Percentiles rank a stretch among this genome's conserved stretches.
Evolutionary conservation across 1,140 invertebrate genomes (phyloP).

Genomic region (Pygmarrhopalites habei): DNA sequence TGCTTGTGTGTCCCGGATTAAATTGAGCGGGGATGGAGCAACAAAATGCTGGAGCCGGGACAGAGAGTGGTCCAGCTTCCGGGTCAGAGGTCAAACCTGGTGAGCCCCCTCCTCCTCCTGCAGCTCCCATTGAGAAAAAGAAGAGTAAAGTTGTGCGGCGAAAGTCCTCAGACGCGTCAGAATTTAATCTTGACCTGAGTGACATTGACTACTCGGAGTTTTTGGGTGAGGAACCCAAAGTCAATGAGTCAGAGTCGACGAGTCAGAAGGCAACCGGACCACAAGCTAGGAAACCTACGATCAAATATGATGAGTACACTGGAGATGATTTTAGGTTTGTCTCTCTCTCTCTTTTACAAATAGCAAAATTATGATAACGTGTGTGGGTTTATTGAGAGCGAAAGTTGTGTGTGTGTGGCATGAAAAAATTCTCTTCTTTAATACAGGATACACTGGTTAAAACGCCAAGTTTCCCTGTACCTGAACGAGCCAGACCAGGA

Average conservation of each 20-base stretch:
- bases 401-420: not conserved
- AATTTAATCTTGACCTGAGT: not conserved
- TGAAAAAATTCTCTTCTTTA: not conserved
- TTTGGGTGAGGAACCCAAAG: not conserved
- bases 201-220: not conserved
- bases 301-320: not conserved
- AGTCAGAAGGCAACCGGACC: not conserved
- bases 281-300: not conserved
- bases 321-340: not conserved
- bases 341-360: not conserved
- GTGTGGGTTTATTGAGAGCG: not conserved
- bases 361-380: not conserved
- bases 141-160: not conserved
- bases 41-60: too few relatives aligned
- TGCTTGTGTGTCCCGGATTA: too few relatives aligned
- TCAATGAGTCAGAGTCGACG: not conserved
- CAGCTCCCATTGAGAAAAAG: not conserved
- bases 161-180: not conserved
- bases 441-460: conserved; percentile 46
- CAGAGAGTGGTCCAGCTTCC: too few relatives aligned
- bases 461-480: conserved; percentile 43
- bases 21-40: too few relatives aligned
- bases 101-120: too few relatives aligned
- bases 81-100: too few relatives aligned
- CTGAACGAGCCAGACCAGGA: conserved; percentile 43